A percentile compares a stretch with the other conserved stretches of the same genome.
These are phyloP conservation scores for Bufo gargarizans DNA, from an alignment of 2,113 vertebrate species.

Conservation along the genomic window DNA sequence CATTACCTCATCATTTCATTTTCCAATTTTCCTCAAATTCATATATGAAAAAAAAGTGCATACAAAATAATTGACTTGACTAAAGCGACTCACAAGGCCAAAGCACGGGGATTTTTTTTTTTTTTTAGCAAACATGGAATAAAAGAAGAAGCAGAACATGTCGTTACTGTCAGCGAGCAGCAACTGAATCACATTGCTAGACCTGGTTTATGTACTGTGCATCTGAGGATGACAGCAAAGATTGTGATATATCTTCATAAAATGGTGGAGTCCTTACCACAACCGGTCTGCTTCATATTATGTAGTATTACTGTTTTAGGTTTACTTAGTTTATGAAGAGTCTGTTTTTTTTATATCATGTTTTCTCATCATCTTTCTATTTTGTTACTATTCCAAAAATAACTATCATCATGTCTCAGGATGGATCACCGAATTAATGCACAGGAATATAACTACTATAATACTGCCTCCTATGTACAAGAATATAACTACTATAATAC, in stretches of 20 bases:
- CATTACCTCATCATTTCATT: slow-evolving; percentile 6
- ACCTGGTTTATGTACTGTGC: not conserved
- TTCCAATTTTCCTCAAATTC: slow-evolving; percentile 38
- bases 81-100: not conserved
- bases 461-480: too few relatives aligned
- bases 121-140: slow-evolving; percentile 66
- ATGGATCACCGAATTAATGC: too few relatives aligned
- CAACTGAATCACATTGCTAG: not conserved
- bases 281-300: not conserved
- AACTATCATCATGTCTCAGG: too few relatives aligned
- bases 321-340: too few relatives aligned
- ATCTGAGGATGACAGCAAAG: not conserved
- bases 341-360: too few relatives aligned
- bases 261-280: not conserved
- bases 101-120: not conserved
- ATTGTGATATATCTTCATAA: not conserved
- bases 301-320: not conserved
- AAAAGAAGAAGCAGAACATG: slow-evolving; percentile 60
- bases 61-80: slow-evolving; percentile 68
- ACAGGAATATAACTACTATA: too few relatives aligned
- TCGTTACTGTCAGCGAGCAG: slow-evolving; percentile 51
- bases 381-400: too few relatives aligned
- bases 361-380: too few relatives aligned
- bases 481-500: not conserved
- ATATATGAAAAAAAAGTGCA: slow-evolving; percentile 26